Percentiles rank a stretch among this genome's conserved stretches.
These are phyloP conservation scores for Xestia rhomboidea DNA, from an alignment of 2,888 invertebrate genomes.

Conservation along the genomic window DNA sequence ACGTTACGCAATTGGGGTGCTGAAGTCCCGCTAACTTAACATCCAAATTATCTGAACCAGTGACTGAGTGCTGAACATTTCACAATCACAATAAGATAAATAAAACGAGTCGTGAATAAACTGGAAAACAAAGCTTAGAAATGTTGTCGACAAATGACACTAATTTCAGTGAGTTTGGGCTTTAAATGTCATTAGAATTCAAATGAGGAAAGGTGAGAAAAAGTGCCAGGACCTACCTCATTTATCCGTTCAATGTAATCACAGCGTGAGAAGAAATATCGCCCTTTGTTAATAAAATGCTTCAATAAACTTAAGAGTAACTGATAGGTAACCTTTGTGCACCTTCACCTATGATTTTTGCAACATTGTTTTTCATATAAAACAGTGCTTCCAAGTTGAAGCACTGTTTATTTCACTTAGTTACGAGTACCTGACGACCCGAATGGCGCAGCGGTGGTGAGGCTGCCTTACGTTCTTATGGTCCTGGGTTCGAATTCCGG, in stretches of 20 bases:
- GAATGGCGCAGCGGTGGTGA: too few relatives aligned
- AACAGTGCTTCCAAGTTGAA: background rate
- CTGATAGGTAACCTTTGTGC: background rate
- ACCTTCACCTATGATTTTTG: background rate
- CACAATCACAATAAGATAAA: slow-evolving; percentile 14
- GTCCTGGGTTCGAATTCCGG: too few relatives aligned
- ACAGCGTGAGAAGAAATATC: background rate
- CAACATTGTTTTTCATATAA: background rate
- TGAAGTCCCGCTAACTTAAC: background rate
- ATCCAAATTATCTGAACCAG: background rate
- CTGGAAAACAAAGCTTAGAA: background rate
- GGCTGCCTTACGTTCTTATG: too few relatives aligned
- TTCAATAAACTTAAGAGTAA: slow-evolving; percentile 22
- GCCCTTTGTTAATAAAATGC: background rate
- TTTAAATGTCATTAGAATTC: slow-evolving; percentile 13
- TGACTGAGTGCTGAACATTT: background rate
- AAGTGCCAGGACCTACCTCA: background rate
- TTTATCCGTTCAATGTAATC: slow-evolving; percentile 11
- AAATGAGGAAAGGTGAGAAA: slow-evolving; percentile 23
- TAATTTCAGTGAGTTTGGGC: slow-evolving; percentile 22
- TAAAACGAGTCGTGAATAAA: slow-evolving; percentile 15
- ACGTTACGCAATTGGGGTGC: background rate
- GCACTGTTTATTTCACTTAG: background rate
- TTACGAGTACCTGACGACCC: too few relatives aligned
- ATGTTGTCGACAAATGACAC: slow-evolving; percentile 3